Conservation (phyloP, 2,888 invertebrate species). For the Lasioglossum marginatum region DNA sequence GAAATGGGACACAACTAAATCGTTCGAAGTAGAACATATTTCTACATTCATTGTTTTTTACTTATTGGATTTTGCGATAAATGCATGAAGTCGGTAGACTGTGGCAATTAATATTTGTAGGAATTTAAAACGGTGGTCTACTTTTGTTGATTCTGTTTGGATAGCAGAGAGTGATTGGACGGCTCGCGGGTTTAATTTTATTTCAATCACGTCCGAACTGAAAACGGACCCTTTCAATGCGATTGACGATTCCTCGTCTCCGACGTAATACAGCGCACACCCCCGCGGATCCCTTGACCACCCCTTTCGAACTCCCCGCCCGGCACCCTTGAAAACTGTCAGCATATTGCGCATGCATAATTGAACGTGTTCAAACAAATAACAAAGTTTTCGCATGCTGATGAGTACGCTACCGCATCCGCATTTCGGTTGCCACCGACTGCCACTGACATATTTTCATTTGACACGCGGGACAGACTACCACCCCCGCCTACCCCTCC, state of each 20-base stretch:
- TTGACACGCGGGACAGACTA: slow-evolving; percentile 68
- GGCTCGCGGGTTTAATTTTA: slow-evolving; percentile 75
- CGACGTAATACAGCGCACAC: slow-evolving; percentile 40
- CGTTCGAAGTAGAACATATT: not conserved
- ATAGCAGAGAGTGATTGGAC: not conserved
- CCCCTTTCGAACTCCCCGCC: slow-evolving; percentile 41
- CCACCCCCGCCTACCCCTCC: not conserved
- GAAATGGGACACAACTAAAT: not conserved
- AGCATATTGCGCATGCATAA: slow-evolving; percentile 84
- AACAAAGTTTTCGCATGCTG: slow-evolving; percentile 83
- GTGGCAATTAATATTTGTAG: not conserved
- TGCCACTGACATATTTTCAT: slow-evolving; percentile 82
- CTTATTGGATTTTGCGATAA: not conserved
- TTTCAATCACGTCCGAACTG: slow-evolving; percentile 77
- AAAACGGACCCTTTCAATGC: slow-evolving; percentile 64
- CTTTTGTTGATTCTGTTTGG: slow-evolving; percentile 1
- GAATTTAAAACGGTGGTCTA: not conserved
- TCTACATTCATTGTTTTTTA: not conserved
- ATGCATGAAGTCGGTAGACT: not conserved
- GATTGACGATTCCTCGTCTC: slow-evolving; percentile 45
- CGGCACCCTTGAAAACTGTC: slow-evolving; percentile 69
- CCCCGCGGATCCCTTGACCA: slow-evolving; percentile 47
- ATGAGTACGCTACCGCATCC: slow-evolving; percentile 76
- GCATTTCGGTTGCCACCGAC: slow-evolving; percentile 77
- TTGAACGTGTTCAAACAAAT: slow-evolving; percentile 83